Conservation (phyloP, 2,888 invertebrate species). For the Cerastis rubricosa region DNA sequence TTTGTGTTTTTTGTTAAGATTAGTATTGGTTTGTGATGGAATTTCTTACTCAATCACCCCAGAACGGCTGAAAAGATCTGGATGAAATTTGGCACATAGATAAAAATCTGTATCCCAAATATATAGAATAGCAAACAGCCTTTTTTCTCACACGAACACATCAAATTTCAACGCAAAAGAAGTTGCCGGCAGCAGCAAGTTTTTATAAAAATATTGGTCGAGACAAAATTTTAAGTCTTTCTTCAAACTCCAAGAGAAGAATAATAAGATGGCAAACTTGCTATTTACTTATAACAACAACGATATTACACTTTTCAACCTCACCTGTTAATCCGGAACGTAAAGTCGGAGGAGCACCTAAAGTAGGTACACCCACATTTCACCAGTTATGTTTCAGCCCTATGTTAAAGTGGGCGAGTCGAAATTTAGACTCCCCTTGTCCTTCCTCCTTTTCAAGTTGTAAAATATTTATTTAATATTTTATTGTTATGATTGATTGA, state of each 20-base stretch:
- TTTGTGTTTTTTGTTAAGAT: background rate
- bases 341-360: background rate
- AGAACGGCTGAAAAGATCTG: too few relatives aligned
- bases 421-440: background rate
- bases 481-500: background rate
- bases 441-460: background rate
- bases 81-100: too few relatives aligned
- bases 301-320: too few relatives aligned
- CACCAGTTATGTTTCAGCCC: background rate
- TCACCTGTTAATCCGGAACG: background rate
- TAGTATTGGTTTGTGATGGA: too few relatives aligned
- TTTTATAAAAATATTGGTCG: background rate
- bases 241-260: background rate
- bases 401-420: background rate
- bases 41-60: too few relatives aligned
- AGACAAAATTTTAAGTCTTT: background rate
- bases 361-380: background rate
- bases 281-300: background rate
- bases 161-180: too few relatives aligned
- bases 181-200: too few relatives aligned
- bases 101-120: too few relatives aligned
- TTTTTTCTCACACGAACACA: too few relatives aligned
- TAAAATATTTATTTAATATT: background rate
- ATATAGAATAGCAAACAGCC: too few relatives aligned
- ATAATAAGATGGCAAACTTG: background rate